Percentiles rank a stretch among this genome's conserved stretches.
Conservation (phyloP, 2,797 vertebrate genomes). For the Chromis chromis region DNA sequence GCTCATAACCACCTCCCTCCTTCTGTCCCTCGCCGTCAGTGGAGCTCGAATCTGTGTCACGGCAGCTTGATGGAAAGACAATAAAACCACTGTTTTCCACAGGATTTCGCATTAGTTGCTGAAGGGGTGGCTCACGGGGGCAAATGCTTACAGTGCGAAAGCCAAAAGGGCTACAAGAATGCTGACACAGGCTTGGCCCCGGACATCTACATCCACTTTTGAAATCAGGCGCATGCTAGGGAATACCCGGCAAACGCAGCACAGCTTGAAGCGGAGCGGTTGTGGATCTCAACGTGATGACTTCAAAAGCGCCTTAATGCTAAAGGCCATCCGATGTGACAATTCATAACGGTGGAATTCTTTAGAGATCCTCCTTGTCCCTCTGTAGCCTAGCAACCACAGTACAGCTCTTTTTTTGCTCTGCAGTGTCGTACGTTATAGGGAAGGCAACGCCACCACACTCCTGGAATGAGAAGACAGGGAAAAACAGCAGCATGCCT, state of each 20-base stretch:
- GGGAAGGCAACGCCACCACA: constrained; percentile 43
- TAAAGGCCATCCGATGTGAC: constrained; percentile 58
- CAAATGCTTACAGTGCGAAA: constrained; percentile 39
- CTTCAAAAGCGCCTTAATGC: constrained; percentile 44
- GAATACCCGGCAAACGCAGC: constrained; percentile 22
- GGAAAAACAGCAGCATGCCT: background rate
- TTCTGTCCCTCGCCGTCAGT: constrained; percentile 22
- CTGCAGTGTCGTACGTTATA: constrained; percentile 58
- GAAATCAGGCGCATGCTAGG: constrained; percentile 8
- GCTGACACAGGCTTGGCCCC: constrained; percentile 28
- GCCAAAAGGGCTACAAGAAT: constrained; percentile 25
- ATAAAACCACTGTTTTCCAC: constrained; percentile 29
- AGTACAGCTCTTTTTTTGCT: constrained; percentile 61
- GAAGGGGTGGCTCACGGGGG: constrained; percentile 32
- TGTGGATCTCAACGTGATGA: constrained; percentile 37
- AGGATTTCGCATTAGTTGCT: constrained; percentile 31
- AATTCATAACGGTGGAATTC: constrained; percentile 72
- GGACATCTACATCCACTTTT: constrained; percentile 26
- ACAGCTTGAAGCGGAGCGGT: constrained; percentile 12
- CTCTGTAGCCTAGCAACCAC: constrained; percentile 85
- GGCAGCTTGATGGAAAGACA: constrained; percentile 43
- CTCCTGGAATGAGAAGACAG: constrained; percentile 42
- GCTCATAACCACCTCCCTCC: constrained; percentile 26
- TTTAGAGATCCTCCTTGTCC: constrained; percentile 70
- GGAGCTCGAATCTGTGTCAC: constrained; percentile 40